Conservation (phyloP, 2,113 vertebrate species). For the Clarias gariepinus region DNA sequence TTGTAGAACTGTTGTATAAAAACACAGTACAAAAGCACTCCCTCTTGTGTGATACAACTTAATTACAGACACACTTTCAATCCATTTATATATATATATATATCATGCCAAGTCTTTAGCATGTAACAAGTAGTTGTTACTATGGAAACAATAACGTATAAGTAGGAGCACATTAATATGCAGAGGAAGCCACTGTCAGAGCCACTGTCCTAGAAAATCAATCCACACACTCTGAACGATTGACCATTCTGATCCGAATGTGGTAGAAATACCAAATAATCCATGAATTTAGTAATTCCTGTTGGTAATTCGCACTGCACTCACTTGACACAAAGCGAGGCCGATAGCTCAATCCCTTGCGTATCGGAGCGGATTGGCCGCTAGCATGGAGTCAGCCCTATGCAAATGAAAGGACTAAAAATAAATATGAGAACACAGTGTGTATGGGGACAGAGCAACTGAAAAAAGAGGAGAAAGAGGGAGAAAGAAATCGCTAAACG, state of each 20-base stretch:
- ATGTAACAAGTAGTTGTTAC: not conserved
- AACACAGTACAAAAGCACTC: too few relatives aligned
- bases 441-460: not conserved
- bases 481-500: not conserved
- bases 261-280: not conserved
- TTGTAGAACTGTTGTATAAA: too few relatives aligned
- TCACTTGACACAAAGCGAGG: not conserved
- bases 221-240: not conserved
- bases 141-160: not conserved
- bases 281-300: not conserved
- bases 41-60: too few relatives aligned
- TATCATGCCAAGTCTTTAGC: not conserved
- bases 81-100: not conserved
- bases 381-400: constrained; percentile 1
- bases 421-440: constrained; percentile 23
- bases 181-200: not conserved
- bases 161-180: not conserved
- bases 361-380: not conserved
- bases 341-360: not conserved
- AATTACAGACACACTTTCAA: not conserved
- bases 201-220: not conserved
- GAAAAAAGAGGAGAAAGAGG: not conserved
- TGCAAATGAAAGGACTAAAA: constrained; percentile 27
- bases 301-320: not conserved
- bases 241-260: not conserved